phyloP scores from a whole-genome alignment of 2,113 vertebrate species.

The Burhinus bistriatus region DNA sequence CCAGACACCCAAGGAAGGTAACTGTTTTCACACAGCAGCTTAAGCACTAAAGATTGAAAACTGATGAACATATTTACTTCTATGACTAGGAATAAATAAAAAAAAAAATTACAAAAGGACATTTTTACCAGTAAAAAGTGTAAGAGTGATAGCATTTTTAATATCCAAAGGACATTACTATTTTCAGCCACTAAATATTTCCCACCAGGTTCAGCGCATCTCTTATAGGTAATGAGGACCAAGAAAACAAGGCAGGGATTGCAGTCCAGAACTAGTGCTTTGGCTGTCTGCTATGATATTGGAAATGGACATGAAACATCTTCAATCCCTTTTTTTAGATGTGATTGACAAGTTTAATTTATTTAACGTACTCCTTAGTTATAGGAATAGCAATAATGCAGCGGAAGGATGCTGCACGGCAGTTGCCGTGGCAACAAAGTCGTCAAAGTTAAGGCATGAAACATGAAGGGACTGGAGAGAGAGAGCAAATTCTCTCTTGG shows the following conservation, averaged over 20 bases:
- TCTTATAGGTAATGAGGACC: background rate
- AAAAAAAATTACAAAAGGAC: background rate
- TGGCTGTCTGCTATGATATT: background rate
- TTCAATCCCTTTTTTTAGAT: background rate
- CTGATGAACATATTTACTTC: background rate
- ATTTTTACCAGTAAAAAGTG: background rate
- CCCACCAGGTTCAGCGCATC: background rate
- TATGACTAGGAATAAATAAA: accelerated
- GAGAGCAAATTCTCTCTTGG: background rate
- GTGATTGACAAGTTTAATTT: slow-evolving; percentile 56
- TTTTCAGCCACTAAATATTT: background rate
- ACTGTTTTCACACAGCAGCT: background rate
- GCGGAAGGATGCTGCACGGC: background rate
- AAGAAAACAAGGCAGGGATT: background rate
- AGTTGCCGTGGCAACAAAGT: slow-evolving; percentile 50
- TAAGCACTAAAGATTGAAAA: background rate
- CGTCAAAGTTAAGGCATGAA: background rate
- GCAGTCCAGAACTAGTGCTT: background rate
- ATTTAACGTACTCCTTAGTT: slow-evolving; percentile 15
- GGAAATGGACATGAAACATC: background rate
- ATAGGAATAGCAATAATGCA: background rate
- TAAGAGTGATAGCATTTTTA: background rate
- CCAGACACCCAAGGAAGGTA: background rate
- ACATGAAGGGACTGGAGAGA: background rate
- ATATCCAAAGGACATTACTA: background rate